phyloP scores from a whole-genome alignment of 2,797 vertebrate species.

The Menidia menidia region DNA sequence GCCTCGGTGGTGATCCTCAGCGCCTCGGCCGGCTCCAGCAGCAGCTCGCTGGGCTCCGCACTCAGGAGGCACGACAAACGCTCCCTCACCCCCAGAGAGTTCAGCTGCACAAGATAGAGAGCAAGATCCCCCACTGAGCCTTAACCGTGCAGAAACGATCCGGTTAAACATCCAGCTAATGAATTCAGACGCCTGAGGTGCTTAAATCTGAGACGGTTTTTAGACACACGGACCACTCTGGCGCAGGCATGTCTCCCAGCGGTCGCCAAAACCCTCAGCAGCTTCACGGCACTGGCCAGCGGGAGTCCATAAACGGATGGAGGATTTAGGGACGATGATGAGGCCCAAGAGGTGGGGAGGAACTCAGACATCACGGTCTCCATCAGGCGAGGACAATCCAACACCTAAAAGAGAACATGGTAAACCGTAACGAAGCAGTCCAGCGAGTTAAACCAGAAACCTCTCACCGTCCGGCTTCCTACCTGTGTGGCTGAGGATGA shows the following conservation, averaged over 20 bases:
- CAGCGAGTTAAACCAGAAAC: background rate
- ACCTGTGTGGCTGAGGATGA: constrained; percentile 87
- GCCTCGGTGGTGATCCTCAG: constrained; percentile 86
- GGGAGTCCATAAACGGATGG: constrained; percentile 86
- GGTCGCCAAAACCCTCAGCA: constrained; percentile 90
- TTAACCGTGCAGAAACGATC: background rate
- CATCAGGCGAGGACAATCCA: constrained; percentile 92
- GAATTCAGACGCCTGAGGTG: background rate
- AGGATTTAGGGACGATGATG: constrained; percentile 60
- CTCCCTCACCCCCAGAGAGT: constrained; percentile 85
- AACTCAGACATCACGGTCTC: constrained; percentile 91
- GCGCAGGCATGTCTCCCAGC: constrained; percentile 91
- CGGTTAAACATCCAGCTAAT: background rate
- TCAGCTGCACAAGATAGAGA: constrained; percentile 79
- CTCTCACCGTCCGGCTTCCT: background rate
- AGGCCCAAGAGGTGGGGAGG: constrained; percentile 88
- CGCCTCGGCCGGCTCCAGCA: constrained; percentile 85
- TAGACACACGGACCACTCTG: constrained; percentile 85
- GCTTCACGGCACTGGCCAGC: constrained; percentile 90
- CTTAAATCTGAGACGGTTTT: background rate
- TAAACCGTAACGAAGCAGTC: background rate
- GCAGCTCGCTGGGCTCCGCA: constrained; percentile 87
- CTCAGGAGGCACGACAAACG: constrained; percentile 88
- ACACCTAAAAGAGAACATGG: constrained; percentile 78
- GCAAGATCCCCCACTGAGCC: background rate